A percentile compares a stretch with the other conserved stretches of the same genome.
phyloP scores from a whole-genome alignment of 1,140 invertebrate species.

The Ceratina australensis region DNA sequence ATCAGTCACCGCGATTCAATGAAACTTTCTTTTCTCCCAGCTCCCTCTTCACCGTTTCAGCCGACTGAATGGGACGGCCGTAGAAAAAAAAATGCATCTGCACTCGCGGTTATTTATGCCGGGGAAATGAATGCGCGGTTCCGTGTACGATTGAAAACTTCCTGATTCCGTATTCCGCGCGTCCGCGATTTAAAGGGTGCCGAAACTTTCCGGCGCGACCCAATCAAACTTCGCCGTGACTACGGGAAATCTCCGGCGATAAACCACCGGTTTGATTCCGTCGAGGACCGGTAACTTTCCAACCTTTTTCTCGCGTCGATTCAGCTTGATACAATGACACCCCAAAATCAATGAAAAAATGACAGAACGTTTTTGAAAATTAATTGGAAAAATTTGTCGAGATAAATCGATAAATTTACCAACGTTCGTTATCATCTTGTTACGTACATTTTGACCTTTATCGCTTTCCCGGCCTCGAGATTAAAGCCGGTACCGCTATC shows the following conservation, averaged over 20 bases:
- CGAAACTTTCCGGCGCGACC: slow-evolving; percentile 5
- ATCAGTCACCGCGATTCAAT: too few species aligned
- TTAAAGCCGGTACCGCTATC: slow-evolving; percentile 24
- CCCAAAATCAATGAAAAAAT: too few species aligned
- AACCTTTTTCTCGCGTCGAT: neutral
- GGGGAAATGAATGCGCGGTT: neutral
- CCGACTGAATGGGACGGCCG: too few species aligned
- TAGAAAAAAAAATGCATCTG: neutral
- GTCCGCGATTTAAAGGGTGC: slow-evolving; percentile 8
- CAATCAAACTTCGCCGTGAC: slow-evolving; percentile 29
- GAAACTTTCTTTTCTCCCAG: too few species aligned
- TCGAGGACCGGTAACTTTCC: neutral
- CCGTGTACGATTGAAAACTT: slow-evolving; percentile 16
- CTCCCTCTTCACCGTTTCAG: too few species aligned
- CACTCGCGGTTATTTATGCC: neutral
- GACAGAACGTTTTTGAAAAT: too few species aligned
- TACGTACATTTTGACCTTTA: neutral
- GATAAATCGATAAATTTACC: neutral
- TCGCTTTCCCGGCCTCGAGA: neutral
- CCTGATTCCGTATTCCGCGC: slow-evolving; percentile 5
- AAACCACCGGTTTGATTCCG: neutral
- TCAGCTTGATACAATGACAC: too few species aligned
- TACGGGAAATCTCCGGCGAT: slow-evolving; percentile 10
- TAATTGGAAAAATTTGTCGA: neutral
- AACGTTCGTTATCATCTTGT: neutral